Evolutionary conservation across 2,888 invertebrate genomes (phyloP), one percentile per base, ranked within the genome.

Genomic region (Geotrupes spiniger): DNA sequence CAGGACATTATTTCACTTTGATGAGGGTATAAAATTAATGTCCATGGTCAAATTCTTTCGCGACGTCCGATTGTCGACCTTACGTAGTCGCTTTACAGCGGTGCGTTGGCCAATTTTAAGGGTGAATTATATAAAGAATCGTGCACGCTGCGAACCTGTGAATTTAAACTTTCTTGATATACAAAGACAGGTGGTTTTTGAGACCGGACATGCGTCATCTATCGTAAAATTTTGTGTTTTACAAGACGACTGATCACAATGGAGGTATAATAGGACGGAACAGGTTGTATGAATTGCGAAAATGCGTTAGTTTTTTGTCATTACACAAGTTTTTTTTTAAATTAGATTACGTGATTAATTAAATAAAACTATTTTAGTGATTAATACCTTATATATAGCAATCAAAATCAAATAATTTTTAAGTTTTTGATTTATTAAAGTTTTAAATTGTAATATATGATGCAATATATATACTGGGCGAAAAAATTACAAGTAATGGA

Each of bases 21-120:
- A 72, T 69, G 71, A 70, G 71, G 72, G 72, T 71, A 64, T 57
- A 53, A 64, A 70, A 69, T 70, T 69, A 68, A 70, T 68, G 68
- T 68, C 63, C 62, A 63, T 56, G 60, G 61, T 63, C 62, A 60
- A 61, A 63, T 50, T 36, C 28, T 38, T 31, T 42, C 21, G 8
- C 17, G 29, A 8, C 16, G 40, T 15, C 36, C 46, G 27, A 49
- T 41, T 41, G 4, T 44, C 47, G 46, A 16, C 60, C 47, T 49
- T 61, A 62, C 37, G 27, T 16, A 14, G 12, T 25, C 25, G 42
- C 11, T 14, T 17, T 21, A 45, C 57, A 58, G 21, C 50, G 54
- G 31, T 42, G 52, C 43, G 46, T 51, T 56, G 48, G 58, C 42
- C 49, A 41, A 40, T 47, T 47, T 54, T 48, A 50, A 46, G 49